A percentile compares a stretch with the other conserved stretches of the same genome.
phyloP scores from a whole-genome alignment of 2,888 invertebrate species.

The Drosophila tanythrix region DNA sequence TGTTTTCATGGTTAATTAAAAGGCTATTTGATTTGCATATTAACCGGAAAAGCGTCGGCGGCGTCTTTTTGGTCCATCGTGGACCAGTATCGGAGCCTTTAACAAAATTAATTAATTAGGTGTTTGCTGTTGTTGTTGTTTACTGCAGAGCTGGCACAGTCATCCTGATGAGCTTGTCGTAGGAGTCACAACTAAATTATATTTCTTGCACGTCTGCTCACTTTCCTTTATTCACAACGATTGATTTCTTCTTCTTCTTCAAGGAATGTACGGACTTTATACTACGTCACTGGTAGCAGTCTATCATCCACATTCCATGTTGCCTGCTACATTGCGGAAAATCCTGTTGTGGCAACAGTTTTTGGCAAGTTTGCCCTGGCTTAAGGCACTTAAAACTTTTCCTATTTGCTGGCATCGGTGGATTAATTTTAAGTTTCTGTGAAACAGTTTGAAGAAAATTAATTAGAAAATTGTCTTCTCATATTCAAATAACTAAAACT shows the following conservation, averaged over 20 bases:
- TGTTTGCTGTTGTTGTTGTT: slow-evolving; percentile 17
- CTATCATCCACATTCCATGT: neutral
- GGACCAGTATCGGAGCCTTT: slow-evolving; percentile 10
- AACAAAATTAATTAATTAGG: slow-evolving; percentile 48
- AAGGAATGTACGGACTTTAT: too few species aligned
- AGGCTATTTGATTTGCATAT: slow-evolving; percentile 54
- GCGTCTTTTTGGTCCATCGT: neutral
- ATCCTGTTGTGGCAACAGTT: neutral
- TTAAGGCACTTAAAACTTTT: neutral
- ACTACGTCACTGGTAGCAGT: neutral
- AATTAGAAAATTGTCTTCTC: neutral
- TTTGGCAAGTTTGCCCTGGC: too few species aligned
- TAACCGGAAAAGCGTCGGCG: neutral
- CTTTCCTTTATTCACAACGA: neutral
- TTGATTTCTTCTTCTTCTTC: neutral
- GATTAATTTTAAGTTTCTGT: neutral
- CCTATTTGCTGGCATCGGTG: neutral
- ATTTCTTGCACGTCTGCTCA: neutral
- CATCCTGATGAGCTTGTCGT: slow-evolving; percentile 8
- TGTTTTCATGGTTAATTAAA: slow-evolving; percentile 67
- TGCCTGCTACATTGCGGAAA: neutral
- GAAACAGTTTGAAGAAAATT: neutral
- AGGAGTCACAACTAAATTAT: neutral
- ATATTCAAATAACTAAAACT: neutral
- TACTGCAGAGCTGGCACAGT: neutral